phyloP scores from a whole-genome alignment of 2,888 invertebrate genomes.

The Dynastes grantii region DNA sequence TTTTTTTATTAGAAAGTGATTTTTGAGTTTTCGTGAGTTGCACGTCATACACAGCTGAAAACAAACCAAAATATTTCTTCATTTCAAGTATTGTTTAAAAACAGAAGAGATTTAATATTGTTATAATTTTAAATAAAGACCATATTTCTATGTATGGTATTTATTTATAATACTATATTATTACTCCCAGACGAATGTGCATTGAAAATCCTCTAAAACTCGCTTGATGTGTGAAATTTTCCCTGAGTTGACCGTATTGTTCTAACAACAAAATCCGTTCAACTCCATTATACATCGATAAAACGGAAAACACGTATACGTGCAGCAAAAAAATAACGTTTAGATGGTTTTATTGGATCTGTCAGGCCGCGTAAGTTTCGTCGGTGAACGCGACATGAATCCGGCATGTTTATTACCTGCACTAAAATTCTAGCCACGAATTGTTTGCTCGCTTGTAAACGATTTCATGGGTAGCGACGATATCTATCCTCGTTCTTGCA shows the following conservation, averaged over 20 bases:
- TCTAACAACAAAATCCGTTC: not conserved
- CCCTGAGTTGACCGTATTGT: not conserved
- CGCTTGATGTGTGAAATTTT: too few relatives aligned
- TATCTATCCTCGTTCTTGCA: constrained; percentile 16
- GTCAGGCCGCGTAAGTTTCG: constrained; percentile 22
- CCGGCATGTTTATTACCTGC: constrained; percentile 36
- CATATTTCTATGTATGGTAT: too few relatives aligned
- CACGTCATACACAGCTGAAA: too few relatives aligned
- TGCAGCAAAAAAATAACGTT: constrained; percentile 8
- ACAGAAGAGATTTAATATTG: too few relatives aligned
- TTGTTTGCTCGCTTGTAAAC: constrained; percentile 39
- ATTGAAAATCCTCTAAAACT: too few relatives aligned
- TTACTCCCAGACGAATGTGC: too few relatives aligned
- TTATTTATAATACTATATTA: too few relatives aligned
- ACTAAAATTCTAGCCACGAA: constrained; percentile 37
- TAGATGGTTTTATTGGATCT: constrained; percentile 21
- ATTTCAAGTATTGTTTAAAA: too few relatives aligned
- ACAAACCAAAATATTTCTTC: too few relatives aligned
- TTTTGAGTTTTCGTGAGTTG: too few relatives aligned
- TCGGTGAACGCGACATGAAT: constrained; percentile 34
- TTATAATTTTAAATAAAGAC: too few relatives aligned
- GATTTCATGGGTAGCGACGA: constrained; percentile 30
- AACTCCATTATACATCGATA: not conserved
- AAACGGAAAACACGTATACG: constrained; percentile 2
- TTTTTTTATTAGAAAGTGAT: too few relatives aligned